Conservation (phyloP, 2,113 vertebrate species). For the Axis porcinus region DNA sequence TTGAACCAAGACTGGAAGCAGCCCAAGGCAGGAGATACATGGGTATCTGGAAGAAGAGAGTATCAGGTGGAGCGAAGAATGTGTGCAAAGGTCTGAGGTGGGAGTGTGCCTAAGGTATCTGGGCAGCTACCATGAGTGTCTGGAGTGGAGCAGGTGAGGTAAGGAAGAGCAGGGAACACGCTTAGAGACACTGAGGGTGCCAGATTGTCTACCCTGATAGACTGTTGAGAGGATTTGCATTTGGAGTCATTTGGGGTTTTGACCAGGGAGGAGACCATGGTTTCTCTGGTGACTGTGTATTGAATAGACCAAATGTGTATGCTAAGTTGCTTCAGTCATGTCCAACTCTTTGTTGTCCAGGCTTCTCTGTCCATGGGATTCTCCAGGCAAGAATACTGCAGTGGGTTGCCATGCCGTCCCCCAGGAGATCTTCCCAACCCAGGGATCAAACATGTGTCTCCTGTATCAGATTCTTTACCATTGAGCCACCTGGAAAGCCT, state of each 20-base stretch:
- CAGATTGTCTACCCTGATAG: background rate
- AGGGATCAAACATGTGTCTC: background rate
- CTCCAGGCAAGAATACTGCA: background rate
- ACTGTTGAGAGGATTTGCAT: background rate
- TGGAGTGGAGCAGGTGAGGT: background rate
- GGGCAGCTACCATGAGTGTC: background rate
- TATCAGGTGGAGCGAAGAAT: background rate
- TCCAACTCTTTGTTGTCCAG: background rate
- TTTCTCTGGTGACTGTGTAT: background rate
- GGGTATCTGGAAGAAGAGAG: background rate
- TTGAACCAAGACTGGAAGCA: background rate
- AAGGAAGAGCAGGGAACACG: background rate
- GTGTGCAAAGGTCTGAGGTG: background rate
- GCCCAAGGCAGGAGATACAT: background rate
- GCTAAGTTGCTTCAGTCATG: background rate
- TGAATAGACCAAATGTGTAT: background rate
- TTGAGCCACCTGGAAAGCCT: background rate
- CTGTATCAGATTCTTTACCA: background rate
- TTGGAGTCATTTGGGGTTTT: background rate
- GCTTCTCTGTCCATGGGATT: background rate
- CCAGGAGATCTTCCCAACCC: background rate
- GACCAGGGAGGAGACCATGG: background rate
- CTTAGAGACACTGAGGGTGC: background rate
- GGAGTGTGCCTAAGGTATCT: background rate
- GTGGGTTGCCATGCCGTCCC: background rate